A percentile compares a stretch with the other conserved stretches of the same genome.
Evolutionary conservation across 1,140 invertebrate genomes (phyloP).

Genomic region (Scaptomyza pallida): DNA sequence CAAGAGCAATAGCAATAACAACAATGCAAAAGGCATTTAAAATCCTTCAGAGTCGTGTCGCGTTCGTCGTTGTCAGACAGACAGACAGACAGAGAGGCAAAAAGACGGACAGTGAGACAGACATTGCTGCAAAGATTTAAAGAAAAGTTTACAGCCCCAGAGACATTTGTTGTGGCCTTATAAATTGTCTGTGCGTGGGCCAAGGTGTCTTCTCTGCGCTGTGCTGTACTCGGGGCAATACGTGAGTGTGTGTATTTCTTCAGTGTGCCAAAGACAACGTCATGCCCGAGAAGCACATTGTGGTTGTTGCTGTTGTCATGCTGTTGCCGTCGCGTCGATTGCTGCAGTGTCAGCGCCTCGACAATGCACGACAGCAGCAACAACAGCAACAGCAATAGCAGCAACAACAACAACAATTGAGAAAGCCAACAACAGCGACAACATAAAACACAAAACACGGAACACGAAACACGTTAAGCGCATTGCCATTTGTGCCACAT

Average conservation of each 20-base stretch:
- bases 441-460: conserved; percentile 48
- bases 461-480: conserved; percentile 75
- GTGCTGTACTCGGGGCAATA: too few species aligned
- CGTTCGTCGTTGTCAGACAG: conserved; percentile 27
- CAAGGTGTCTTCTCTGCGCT: conserved; percentile 55
- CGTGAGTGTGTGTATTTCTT: conserved; percentile 6
- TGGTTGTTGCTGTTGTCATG: conserved; percentile 6
- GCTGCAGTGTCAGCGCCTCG: conserved; percentile 62
- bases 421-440: conserved; percentile 44
- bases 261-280: conserved; percentile 28
- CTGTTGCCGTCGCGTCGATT: conserved; percentile 42
- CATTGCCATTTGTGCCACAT: conserved; percentile 80
- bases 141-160: conserved; percentile 74
- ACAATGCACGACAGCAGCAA: conserved; percentile 50
- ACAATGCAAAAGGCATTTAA: conserved; percentile 59
- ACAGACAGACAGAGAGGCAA: conserved; percentile 32
- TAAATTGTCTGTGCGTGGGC: conserved; percentile 78
- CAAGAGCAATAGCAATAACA: conserved; percentile 30
- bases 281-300: conserved; percentile 2
- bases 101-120: conserved; percentile 31
- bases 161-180: conserved; percentile 81
- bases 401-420: conserved; percentile 35
- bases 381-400: conserved; percentile 18
- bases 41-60: conserved; percentile 68
- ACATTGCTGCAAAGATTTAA: conserved; percentile 75